Conservation (phyloP, 2,888 invertebrate genomes). For the Hypsopygia costalis region DNA sequence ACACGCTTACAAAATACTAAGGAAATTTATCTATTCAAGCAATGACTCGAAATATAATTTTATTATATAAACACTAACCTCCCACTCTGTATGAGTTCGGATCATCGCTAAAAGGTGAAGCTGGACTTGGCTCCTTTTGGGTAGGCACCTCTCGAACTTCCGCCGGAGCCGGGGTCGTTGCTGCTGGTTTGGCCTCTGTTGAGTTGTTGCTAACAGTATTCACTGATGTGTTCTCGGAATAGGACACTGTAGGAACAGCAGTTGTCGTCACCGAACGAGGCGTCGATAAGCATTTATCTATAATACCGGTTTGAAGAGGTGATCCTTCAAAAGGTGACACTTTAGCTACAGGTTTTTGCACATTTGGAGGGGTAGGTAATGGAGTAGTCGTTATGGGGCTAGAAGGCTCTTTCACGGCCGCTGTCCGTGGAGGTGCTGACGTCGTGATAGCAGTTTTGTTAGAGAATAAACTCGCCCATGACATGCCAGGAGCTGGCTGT, state of each 20-base stretch:
- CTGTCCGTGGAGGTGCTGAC: conserved; percentile 25
- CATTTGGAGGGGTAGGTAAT: conserved; percentile 36
- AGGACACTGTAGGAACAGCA: conserved; percentile 38
- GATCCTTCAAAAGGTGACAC: conserved; percentile 81
- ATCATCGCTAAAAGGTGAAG: conserved; percentile 81
- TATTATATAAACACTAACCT: conserved; percentile 83
- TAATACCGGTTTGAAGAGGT: conserved; percentile 44
- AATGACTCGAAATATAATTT: too few relatives aligned
- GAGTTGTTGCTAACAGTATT: conserved; percentile 44
- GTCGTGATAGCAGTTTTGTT: conserved; percentile 34
- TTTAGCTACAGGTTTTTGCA: conserved; percentile 81
- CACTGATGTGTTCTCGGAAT: conserved; percentile 63
- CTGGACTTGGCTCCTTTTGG: conserved; percentile 48
- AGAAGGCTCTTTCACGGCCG: conserved; percentile 48
- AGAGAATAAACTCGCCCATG: conserved; percentile 86
- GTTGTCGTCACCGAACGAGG: conserved; percentile 26
- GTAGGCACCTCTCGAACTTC: conserved; percentile 37
- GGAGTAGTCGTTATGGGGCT: conserved; percentile 47
- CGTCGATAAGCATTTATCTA: conserved; percentile 45
- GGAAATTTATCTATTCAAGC: too few relatives aligned
- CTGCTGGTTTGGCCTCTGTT: conserved; percentile 28
- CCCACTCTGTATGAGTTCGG: conserved; percentile 86
- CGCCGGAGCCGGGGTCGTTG: conserved; percentile 23
- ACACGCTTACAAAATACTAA: too few relatives aligned
- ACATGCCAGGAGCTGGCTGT: conserved; percentile 70